A percentile compares a stretch with the other conserved stretches of the same genome.
Evolutionary conservation across 2,113 vertebrate genomes (phyloP).

Genomic region (Dicaeum eximium): DNA sequence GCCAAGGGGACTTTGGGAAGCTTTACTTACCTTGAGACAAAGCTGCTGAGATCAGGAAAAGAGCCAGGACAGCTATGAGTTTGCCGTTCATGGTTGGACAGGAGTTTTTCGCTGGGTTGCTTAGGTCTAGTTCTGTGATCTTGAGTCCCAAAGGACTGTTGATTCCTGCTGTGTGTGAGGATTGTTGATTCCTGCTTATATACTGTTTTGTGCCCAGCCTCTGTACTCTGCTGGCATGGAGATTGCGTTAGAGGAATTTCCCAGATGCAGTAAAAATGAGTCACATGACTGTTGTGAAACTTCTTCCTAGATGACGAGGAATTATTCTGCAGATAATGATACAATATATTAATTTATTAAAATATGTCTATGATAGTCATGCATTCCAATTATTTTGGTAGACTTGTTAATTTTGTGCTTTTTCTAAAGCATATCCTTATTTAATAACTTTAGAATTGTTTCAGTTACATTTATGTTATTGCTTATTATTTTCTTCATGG

Average conservation of each 20-base stretch:
- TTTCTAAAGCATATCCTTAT: neutral
- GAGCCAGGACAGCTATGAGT: conserved; percentile 21
- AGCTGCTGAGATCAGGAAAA: conserved; percentile 64
- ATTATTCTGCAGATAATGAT: neutral
- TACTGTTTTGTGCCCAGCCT: neutral
- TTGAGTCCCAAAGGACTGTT: neutral
- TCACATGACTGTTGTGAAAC: conserved; percentile 59
- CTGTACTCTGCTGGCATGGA: neutral
- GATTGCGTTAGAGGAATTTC: conserved; percentile 75
- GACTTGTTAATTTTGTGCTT: too few species aligned
- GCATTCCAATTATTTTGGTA: neutral
- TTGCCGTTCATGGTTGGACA: conserved; percentile 10
- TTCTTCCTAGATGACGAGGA: neutral
- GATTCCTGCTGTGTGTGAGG: neutral
- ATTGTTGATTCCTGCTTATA: conserved; percentile 23
- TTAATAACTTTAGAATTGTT: neutral
- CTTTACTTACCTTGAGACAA: conserved; percentile 75
- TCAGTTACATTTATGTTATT: neutral
- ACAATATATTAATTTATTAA: neutral
- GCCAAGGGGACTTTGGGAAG: neutral
- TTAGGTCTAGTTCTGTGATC: neutral
- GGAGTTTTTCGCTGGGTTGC: neutral
- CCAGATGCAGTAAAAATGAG: conserved; percentile 55
- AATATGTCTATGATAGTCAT: neutral
- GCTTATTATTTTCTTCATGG: neutral